Conservation (phyloP, 1,140 invertebrate genomes). For the Meloidogyne exigua region DNA sequence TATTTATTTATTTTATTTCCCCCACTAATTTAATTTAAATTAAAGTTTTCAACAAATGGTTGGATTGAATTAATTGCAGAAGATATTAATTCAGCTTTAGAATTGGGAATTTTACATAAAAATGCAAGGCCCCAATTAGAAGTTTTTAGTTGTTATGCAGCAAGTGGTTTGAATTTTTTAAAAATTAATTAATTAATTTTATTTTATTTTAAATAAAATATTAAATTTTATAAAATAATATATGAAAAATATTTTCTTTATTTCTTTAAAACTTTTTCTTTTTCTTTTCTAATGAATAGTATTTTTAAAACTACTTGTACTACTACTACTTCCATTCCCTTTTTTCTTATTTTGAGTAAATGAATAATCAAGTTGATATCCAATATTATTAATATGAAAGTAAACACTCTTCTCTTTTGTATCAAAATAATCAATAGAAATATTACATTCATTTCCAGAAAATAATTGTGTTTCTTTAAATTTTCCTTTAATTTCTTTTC, state of each 20-base stretch:
- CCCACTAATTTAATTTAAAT: no score
- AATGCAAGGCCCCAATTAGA: conserved; percentile 49
- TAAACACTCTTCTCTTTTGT: neutral
- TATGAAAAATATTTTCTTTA: no score
- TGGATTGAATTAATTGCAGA: conserved; percentile 48
- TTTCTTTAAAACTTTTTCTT: no score
- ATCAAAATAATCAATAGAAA: neutral
- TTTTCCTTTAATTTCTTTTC: neutral
- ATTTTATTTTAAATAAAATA: no score
- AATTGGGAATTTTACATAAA: conserved; percentile 32
- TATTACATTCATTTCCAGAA: neutral
- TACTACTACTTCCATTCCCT: neutral
- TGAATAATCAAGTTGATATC: neutral
- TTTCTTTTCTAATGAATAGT: no score
- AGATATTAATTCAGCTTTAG: conserved; percentile 44
- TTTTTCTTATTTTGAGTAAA: neutral
- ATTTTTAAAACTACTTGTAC: no score
- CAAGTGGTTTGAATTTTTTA: neutral
- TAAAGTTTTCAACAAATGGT: conserved; percentile 46
- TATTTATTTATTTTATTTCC: no score
- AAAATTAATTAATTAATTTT: no score
- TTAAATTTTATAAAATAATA: no score
- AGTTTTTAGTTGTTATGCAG: conserved; percentile 37
- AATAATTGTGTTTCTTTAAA: neutral
- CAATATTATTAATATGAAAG: neutral